Percentiles rank a stretch among this genome's conserved stretches.
Evolutionary conservation across 1,140 invertebrate species (phyloP).

Genomic region (Cydia splendana): DNA sequence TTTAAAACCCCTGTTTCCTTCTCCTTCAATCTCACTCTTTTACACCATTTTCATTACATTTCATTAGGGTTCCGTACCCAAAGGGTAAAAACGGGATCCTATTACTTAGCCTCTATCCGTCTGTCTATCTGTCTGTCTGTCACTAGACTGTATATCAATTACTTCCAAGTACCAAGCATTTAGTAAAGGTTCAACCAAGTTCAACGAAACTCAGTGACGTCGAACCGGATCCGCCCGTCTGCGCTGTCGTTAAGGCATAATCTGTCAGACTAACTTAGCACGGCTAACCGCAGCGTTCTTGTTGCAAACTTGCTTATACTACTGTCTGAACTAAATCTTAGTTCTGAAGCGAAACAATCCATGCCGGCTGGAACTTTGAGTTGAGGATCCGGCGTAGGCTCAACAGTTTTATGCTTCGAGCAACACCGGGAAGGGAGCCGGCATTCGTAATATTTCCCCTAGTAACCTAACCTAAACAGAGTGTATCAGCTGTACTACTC

Average conservation of each 20-base stretch:
- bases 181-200: neutral
- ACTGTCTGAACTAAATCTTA: slow-evolving; percentile 40
- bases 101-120: no score
- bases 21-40: no score
- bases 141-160: no score
- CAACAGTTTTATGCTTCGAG: neutral
- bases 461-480: no score
- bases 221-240: slow-evolving; percentile 30
- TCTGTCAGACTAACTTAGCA: slow-evolving; percentile 42
- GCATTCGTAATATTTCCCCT: no score
- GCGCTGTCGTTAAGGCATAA: slow-evolving; percentile 35
- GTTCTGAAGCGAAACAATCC: slow-evolving; percentile 35
- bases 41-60: no score
- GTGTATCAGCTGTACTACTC: no score
- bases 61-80: no score
- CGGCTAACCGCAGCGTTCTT: slow-evolving; percentile 37
- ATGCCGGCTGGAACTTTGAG: slow-evolving; percentile 8
- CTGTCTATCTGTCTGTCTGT: no score
- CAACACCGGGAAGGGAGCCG: no score
- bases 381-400: slow-evolving; percentile 11
- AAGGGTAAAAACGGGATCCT: no score
- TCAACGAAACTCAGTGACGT: neutral
- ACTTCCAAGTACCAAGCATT: neutral
- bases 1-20: no score
- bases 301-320: slow-evolving; percentile 43